These are phyloP conservation scores for Kryphioiulus occultus DNA, from an alignment of 2,888 invertebrate genomes.

Conservation along the genomic window DNA sequence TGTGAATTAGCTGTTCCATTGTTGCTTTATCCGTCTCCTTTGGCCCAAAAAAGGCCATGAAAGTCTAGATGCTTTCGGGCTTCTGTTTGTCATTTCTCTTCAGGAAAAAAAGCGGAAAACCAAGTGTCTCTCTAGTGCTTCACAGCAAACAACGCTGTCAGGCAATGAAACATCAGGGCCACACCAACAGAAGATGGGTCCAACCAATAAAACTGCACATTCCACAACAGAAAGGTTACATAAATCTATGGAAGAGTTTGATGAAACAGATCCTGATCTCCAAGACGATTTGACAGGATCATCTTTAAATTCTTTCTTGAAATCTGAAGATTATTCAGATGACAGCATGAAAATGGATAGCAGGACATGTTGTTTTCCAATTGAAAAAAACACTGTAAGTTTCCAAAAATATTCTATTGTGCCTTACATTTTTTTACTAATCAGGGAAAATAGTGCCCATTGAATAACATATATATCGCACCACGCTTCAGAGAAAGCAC, in stretches of 20 bases:
- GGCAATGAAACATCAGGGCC: background rate
- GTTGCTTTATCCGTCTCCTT: background rate
- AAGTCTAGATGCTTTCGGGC: conserved; percentile 47
- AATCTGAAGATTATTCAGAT: conserved; percentile 59
- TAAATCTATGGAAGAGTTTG: background rate
- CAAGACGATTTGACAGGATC: conserved; percentile 49
- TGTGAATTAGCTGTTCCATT: background rate
- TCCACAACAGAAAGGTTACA: conserved; percentile 2
- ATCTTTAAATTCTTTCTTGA: conserved; percentile 58
- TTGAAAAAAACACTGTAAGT: conserved; percentile 46
- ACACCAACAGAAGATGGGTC: background rate
- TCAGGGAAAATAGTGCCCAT: too few relatives aligned
- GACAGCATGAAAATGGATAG: conserved; percentile 57
- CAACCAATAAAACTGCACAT: background rate
- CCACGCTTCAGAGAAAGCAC: too few relatives aligned
- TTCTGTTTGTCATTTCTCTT: conserved; percentile 46
- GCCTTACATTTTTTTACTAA: background rate
- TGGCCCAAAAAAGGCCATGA: conserved; percentile 39
- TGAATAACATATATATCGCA: too few relatives aligned
- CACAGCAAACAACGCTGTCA: background rate
- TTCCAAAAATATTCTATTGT: background rate
- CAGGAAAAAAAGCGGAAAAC: conserved; percentile 27
- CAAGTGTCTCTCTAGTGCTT: background rate
- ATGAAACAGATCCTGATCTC: conserved; percentile 20
- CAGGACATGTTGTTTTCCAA: background rate